These are phyloP conservation scores for Indicator indicator DNA, from an alignment of 2,113 vertebrate species.

Conservation along the genomic window DNA sequence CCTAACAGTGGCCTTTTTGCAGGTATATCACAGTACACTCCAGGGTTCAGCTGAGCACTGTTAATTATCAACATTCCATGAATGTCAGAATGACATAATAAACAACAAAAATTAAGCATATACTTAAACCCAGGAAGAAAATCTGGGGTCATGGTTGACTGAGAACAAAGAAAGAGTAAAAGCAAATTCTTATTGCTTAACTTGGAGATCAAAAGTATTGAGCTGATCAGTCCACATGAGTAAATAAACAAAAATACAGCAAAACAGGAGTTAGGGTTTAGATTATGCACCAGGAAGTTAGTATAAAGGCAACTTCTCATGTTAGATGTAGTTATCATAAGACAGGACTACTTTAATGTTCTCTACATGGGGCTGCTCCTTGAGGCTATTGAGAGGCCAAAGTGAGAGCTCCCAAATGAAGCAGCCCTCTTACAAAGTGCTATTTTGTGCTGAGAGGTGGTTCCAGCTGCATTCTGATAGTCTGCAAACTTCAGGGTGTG, in stretches of 20 bases:
- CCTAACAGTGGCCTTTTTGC: slow-evolving; percentile 20
- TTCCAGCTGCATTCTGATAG: background rate
- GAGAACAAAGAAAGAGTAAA: background rate
- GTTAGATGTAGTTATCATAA: background rate
- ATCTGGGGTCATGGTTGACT: background rate
- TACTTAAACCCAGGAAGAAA: background rate
- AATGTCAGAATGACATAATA: background rate
- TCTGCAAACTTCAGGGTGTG: background rate
- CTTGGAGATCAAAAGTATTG: background rate
- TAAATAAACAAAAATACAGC: background rate
- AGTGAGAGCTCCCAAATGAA: background rate
- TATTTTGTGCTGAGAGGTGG: background rate
- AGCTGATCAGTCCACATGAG: background rate
- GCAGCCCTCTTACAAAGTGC: background rate
- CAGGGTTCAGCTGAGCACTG: background rate
- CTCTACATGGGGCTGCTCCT: background rate
- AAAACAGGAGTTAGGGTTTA: background rate
- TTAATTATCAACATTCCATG: background rate
- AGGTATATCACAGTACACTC: background rate
- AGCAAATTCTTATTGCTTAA: background rate
- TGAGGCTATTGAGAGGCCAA: background rate
- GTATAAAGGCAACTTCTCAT: background rate
- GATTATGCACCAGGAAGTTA: background rate
- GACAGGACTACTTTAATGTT: background rate
- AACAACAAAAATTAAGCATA: background rate